phyloP scores from a whole-genome alignment of 2,888 invertebrate species.

The Pantelozetes paolii region DNA sequence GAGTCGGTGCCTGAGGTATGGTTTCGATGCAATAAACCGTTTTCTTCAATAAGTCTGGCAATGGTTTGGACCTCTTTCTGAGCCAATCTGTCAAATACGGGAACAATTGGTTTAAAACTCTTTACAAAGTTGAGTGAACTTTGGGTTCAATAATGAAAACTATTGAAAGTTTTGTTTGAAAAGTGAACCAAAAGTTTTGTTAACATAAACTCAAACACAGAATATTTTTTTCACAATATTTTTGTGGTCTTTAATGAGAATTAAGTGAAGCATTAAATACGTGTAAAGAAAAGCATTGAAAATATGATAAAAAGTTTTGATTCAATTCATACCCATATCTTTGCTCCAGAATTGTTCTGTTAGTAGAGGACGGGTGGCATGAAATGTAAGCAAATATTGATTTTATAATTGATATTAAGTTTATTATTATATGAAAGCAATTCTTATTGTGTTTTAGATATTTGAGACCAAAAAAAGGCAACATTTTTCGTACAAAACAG shows the following conservation, averaged over 20 bases:
- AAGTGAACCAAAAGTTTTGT: not conserved
- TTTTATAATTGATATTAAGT: slow-evolving; percentile 33
- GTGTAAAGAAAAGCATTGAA: not conserved
- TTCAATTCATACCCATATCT: slow-evolving; percentile 40
- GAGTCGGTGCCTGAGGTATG: not conserved
- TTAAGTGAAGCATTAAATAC: slow-evolving; percentile 3
- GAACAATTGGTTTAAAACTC: not conserved
- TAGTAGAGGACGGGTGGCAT: slow-evolving; percentile 6
- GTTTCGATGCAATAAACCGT: slow-evolving; percentile 49
- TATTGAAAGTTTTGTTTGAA: not conserved
- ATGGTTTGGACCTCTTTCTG: slow-evolving; percentile 60
- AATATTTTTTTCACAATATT: not conserved
- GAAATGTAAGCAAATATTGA: slow-evolving; percentile 27
- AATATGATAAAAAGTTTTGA: not conserved
- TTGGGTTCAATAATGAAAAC: not conserved
- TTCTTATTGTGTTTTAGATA: not conserved
- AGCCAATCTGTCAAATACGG: slow-evolving; percentile 45
- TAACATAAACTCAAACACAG: not conserved
- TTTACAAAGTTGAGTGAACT: slow-evolving; percentile 5
- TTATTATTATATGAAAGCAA: not conserved
- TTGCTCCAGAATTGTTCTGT: slow-evolving; percentile 37
- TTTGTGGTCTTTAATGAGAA: not conserved
- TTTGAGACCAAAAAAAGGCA: not conserved
- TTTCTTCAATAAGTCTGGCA: slow-evolving; percentile 68
- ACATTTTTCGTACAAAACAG: not conserved